A percentile compares a stretch with the other conserved stretches of the same genome.
Conservation (phyloP, 2,113 vertebrate species). For the Orthochromis malagaraziensis region DNA sequence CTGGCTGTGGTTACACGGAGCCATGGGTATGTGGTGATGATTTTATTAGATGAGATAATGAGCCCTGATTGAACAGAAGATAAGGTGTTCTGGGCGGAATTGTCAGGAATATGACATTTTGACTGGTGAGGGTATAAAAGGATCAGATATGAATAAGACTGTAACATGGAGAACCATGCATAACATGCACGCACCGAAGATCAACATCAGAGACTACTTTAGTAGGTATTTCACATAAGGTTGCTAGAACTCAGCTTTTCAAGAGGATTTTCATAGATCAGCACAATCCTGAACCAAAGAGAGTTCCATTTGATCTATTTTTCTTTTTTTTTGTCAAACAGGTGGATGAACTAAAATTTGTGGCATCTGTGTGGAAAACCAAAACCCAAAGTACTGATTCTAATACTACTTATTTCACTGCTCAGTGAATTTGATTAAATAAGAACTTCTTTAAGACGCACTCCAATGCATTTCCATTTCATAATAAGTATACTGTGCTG, state of each 20-base stretch:
- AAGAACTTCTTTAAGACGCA: neutral
- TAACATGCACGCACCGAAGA: neutral
- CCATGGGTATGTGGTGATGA: slow-evolving; percentile 20
- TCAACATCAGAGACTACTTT: slow-evolving; percentile 18
- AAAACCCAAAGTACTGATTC: neutral
- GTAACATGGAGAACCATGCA: slow-evolving; percentile 9
- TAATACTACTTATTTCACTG: neutral
- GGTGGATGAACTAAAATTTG: neutral
- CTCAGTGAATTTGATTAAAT: neutral
- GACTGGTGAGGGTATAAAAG: slow-evolving; percentile 8
- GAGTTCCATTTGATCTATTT: neutral
- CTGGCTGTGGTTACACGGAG: slow-evolving; percentile 28
- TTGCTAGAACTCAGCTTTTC: neutral
- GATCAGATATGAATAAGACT: slow-evolving; percentile 36
- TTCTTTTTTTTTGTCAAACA: neutral
- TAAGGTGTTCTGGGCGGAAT: neutral
- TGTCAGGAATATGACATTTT: neutral
- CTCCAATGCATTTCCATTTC: slow-evolving; percentile 10
- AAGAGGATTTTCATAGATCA: slow-evolving; percentile 12
- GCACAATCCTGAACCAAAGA: neutral
- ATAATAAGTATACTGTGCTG: slow-evolving; percentile 16
- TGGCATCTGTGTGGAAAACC: neutral
- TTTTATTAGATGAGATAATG: slow-evolving; percentile 41
- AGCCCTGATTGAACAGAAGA: slow-evolving; percentile 26
- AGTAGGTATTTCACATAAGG: slow-evolving; percentile 23